A percentile compares a stretch with the other conserved stretches of the same genome.
These are phyloP conservation scores for Prionchulus punctatus DNA, from an alignment of 2,888 invertebrate species.

Conservation along the genomic window DNA sequence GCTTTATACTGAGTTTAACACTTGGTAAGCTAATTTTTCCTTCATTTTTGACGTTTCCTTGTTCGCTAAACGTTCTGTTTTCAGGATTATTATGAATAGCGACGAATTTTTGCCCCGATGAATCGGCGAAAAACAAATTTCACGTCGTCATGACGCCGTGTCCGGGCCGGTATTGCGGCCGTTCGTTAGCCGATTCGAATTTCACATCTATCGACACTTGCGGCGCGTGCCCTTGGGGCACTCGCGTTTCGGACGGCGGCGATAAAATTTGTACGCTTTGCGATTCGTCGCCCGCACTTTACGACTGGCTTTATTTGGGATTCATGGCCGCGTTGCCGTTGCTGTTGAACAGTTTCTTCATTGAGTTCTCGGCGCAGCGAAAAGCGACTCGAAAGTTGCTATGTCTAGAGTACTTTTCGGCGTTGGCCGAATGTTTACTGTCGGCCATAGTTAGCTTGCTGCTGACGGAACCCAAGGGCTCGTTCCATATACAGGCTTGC, in stretches of 20 bases:
- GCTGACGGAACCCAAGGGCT: constrained; percentile 62
- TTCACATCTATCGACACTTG: too few species aligned
- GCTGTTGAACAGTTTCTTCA: constrained; percentile 77
- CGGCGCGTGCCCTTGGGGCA: neutral
- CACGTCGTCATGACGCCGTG: too few species aligned
- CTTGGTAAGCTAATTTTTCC: too few species aligned
- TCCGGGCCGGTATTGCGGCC: too few species aligned
- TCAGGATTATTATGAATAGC: too few species aligned
- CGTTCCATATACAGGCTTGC: constrained; percentile 42
- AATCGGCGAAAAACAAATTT: too few species aligned
- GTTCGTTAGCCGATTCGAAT: too few species aligned
- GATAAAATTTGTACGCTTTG: constrained; percentile 49
- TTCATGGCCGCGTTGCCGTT: constrained; percentile 79
- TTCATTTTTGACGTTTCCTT: too few species aligned
- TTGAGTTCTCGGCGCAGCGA: constrained; percentile 43
- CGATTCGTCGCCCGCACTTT: constrained; percentile 54
- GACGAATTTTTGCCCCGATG: too few species aligned
- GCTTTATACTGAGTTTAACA: too few species aligned
- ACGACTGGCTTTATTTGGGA: constrained; percentile 65
- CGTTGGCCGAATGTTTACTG: constrained; percentile 58
- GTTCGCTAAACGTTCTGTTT: too few species aligned
- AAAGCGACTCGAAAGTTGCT: constrained; percentile 4
- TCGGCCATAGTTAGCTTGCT: constrained; percentile 61
- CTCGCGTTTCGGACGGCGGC: neutral
- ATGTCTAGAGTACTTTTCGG: constrained; percentile 53